Base-by-base conservation (phyloP, 2,888 invertebrate genomes). In the Eristalis intricaria region DNA sequence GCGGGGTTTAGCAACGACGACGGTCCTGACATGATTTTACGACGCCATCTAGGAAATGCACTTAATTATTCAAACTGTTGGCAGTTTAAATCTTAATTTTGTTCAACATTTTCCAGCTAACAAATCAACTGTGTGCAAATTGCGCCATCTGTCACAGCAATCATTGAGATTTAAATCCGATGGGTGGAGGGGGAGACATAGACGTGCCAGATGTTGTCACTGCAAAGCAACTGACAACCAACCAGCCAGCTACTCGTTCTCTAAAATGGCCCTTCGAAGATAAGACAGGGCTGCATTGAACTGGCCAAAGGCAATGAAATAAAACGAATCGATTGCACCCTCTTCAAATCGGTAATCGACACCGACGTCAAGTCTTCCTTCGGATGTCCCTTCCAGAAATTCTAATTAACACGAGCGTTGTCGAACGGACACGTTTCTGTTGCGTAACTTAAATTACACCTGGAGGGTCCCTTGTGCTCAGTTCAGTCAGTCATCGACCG, bases 11-110 rank as follows among this genome's bases (percentile, higher is more conserved):
- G n/a, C 43, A 50, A 50, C 1, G 43, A 15, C 43, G 29, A 78
- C 50, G 61, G 29, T 38, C 15, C 5, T 32, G 80, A 63, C 68
- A 68, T 35, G 61, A 56, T 63, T 74, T 74, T 63, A 80, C 63
- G 80, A 74, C 58, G 56, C 61, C 22, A 56, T 50, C 43, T 11
- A 43, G 43, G 38, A 58, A 66, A 66, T 68, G 61, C 74, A 81
- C 63, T 81, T 81, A 81, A 74, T 74, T 74, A 73, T 74, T 58
- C 74, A 63, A 38, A 40, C 70, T 65, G 38, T 69, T 66, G 38
- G 74, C 38, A 13, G 40, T 40, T 81, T 74, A 81, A 75, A 75
- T 81, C 74, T 75, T 75, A 69, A 74, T 64, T 73, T 80, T 11
- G 43, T 15, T 1, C 22, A 65, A 43, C 60, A 40, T 60, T 71